Evolutionary conservation across 2,888 invertebrate genomes (phyloP).

Genomic region (Lumbricus terrestris): DNA sequence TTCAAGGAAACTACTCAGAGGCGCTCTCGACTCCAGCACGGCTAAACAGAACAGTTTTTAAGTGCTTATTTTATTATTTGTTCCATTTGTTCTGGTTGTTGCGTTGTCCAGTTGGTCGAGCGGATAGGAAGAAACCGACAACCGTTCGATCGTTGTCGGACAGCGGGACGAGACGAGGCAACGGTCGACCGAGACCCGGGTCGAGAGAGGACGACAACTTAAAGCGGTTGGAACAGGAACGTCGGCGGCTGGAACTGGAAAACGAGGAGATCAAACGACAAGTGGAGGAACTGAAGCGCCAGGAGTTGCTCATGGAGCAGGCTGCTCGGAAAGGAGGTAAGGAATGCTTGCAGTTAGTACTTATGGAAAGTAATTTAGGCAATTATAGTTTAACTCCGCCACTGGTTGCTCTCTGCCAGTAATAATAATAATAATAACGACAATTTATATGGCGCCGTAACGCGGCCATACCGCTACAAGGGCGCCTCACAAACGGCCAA

Average conservation of each 20-base stretch:
- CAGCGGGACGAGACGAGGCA: not conserved
- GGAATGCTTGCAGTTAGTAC: too few species aligned
- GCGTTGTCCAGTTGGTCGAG: not conserved
- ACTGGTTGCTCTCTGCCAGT: too few species aligned
- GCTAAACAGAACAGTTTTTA: too few species aligned
- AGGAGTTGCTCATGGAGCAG: constrained; percentile 31
- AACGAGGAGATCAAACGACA: constrained; percentile 36
- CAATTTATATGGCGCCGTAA: too few species aligned
- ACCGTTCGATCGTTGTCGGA: not conserved
- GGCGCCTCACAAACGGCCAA: too few species aligned
- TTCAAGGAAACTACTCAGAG: too few species aligned
- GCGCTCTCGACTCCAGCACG: too few species aligned
- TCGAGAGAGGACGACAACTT: constrained; percentile 22
- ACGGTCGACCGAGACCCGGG: not conserved
- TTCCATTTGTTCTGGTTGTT: not conserved
- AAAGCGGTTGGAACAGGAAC: constrained; percentile 31
- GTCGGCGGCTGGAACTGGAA: constrained; percentile 33
- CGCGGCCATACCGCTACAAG: too few species aligned
- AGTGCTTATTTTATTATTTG: too few species aligned
- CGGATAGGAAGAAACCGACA: not conserved
- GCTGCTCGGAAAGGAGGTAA: constrained; percentile 18
- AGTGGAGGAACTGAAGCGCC: constrained; percentile 34
- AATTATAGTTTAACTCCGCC: too few species aligned
- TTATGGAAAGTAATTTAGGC: too few species aligned
- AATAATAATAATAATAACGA: too few species aligned